A percentile compares a stretch with the other conserved stretches of the same genome.
These are phyloP conservation scores for Eupithecia tripunctaria DNA, from an alignment of 2,888 invertebrate genomes.

Conservation along the genomic window DNA sequence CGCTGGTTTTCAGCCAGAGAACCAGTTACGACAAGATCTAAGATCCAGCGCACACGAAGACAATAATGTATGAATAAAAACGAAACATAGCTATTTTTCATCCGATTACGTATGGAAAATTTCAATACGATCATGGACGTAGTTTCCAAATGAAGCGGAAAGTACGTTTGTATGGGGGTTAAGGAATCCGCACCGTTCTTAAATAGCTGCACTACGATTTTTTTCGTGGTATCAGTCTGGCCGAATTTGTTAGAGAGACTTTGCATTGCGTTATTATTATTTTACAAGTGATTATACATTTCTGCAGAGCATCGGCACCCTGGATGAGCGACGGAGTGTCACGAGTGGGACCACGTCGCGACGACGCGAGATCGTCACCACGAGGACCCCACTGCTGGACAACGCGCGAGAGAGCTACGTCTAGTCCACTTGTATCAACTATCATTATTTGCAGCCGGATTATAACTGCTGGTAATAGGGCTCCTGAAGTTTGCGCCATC, in stretches of 20 bases:
- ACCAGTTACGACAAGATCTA: too few species aligned
- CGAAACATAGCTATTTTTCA: too few species aligned
- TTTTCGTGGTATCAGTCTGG: too few species aligned
- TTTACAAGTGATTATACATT: constrained; percentile 6
- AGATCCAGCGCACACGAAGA: too few species aligned
- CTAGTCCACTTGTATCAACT: constrained; percentile 52
- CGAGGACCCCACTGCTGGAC: constrained; percentile 88
- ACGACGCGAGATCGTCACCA: constrained; percentile 88
- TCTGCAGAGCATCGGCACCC: constrained; percentile 72
- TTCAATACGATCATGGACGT: too few species aligned
- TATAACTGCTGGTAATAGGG: not conserved
- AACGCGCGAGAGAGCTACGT: constrained; percentile 89
- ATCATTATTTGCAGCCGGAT: not conserved
- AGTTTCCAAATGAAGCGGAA: too few species aligned
- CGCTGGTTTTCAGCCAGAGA: too few species aligned
- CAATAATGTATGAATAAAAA: too few species aligned
- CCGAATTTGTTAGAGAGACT: not conserved
- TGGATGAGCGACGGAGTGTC: constrained; percentile 75
- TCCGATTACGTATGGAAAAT: too few species aligned
- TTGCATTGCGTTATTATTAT: not conserved
- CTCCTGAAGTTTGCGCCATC: not conserved
- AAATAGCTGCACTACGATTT: too few species aligned
- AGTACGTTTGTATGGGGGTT: too few species aligned
- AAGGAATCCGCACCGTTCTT: too few species aligned
- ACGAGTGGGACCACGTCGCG: constrained; percentile 75